Evolutionary conservation across 1,140 invertebrate species (phyloP), one percentile per base, ranked within the genome.

Genomic region (Pomacea maculata): DNA sequence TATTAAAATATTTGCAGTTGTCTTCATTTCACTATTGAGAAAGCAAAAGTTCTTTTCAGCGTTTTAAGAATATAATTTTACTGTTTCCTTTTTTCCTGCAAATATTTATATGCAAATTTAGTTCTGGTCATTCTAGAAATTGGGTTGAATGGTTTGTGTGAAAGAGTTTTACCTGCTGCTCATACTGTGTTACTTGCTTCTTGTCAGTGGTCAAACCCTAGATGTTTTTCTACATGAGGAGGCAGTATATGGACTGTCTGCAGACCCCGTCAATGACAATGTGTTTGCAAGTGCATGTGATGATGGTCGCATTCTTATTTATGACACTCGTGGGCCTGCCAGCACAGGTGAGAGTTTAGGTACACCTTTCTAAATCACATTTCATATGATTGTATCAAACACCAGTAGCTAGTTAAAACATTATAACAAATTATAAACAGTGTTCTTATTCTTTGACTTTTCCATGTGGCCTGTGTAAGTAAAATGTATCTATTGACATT

Each of bases 211-310:
- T 29, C 93, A 94, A 82, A 93, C 95, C 4, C 86, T 96, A 25
- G 94, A 96, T 89, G 94, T 94, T 82, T 95, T 97, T 88, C 92
- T 94, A 9, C 96, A 97, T 88, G 95, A 96, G 77, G 95, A 97
- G 84, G 96, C 97, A 15, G 96, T 98, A 0, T 98, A 97, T 90
- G 95, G 96, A 54, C 91, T 98, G 34, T 95, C 95, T 76, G 94
- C 97, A 68, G 95, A 97, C 92, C 96, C 96, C 0, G 93, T 94
- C 86, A 96, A 96, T 90, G 94, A 95, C 78, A 94, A 94, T 85
- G 93, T 97, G 15, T 95, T 98, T 88, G 94, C 96, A 15, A 97
- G 95, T 86, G 97, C 97, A 61, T 96, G 96, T 81, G 97, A 98
- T 91, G 96, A 98, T 93, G 97, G 97, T 1, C 93, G 95, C 86